Conservation (phyloP, 2,113 vertebrate genomes). For the Nansenia antarctica region DNA sequence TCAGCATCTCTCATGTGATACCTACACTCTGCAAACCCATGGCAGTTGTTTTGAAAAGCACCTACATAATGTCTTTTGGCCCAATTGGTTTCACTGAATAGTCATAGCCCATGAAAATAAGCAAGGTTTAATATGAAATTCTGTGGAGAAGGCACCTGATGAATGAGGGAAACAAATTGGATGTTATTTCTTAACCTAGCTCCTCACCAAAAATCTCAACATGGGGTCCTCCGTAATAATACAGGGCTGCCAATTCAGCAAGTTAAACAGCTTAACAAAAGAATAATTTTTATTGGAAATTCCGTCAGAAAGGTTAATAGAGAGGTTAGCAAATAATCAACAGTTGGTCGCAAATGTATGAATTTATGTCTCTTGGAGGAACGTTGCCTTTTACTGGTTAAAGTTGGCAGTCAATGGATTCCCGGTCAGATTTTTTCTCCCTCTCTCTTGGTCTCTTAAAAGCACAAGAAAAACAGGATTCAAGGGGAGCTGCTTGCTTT, state of each 20-base stretch:
- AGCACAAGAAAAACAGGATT: conserved; percentile 38
- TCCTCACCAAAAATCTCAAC: neutral
- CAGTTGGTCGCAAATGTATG: conserved; percentile 4
- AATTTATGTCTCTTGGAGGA: conserved; percentile 22
- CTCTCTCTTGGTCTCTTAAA: neutral
- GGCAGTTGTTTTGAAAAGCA: conserved; percentile 27
- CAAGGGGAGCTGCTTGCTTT: neutral
- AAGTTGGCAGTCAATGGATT: conserved; percentile 1
- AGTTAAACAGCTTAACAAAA: neutral
- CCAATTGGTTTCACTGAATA: neutral
- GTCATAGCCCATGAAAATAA: neutral
- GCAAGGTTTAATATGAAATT: neutral
- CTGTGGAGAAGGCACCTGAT: neutral
- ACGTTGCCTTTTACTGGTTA: conserved; percentile 1
- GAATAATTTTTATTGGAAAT: neutral
- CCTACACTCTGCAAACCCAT: conserved; percentile 10
- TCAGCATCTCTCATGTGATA: conserved; percentile 19
- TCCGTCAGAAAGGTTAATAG: neutral
- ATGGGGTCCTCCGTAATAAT: neutral
- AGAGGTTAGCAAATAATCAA: conserved; percentile 1
- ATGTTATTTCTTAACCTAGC: neutral
- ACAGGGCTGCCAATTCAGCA: neutral
- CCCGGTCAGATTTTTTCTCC: neutral
- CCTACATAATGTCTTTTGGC: conserved; percentile 6
- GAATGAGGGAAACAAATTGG: neutral